Evolutionary conservation across 2,797 vertebrate species (phyloP).

Genomic region (Oryzias dopingdopingensis): DNA sequence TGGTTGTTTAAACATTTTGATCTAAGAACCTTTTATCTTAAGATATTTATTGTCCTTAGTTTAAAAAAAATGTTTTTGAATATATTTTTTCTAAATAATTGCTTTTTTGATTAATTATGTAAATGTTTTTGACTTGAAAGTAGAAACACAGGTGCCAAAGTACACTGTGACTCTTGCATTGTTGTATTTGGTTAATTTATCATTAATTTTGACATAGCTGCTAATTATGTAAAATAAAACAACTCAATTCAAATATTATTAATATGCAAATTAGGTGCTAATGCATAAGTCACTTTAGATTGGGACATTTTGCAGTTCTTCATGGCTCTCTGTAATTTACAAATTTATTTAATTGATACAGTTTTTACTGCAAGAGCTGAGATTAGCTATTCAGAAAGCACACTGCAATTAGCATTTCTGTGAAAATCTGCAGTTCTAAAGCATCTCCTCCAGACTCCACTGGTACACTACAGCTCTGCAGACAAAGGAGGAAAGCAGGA

Average conservation of each 20-base stretch:
- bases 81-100: no score
- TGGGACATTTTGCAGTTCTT: constrained; percentile 4
- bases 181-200: no score
- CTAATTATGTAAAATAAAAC: constrained; percentile 1
- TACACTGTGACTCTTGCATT: no score
- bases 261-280: background rate
- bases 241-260: background rate
- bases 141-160: no score
- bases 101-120: no score
- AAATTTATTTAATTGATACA: constrained; percentile 12
- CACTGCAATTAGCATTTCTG: constrained; percentile 12
- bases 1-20: no score
- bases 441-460: constrained; percentile 4
- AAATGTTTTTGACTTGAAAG: no score
- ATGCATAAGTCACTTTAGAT: background rate
- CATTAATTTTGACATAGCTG: background rate
- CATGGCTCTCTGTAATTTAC: constrained; percentile 17
- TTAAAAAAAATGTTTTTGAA: no score
- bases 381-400: constrained; percentile 6
- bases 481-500: background rate
- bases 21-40: no score
- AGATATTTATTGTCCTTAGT: no score
- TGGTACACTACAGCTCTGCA: background rate
- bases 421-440: background rate
- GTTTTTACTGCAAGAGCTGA: constrained; percentile 5